Conservation (phyloP, 2,888 invertebrate genomes). For the Rosalia funebris region DNA sequence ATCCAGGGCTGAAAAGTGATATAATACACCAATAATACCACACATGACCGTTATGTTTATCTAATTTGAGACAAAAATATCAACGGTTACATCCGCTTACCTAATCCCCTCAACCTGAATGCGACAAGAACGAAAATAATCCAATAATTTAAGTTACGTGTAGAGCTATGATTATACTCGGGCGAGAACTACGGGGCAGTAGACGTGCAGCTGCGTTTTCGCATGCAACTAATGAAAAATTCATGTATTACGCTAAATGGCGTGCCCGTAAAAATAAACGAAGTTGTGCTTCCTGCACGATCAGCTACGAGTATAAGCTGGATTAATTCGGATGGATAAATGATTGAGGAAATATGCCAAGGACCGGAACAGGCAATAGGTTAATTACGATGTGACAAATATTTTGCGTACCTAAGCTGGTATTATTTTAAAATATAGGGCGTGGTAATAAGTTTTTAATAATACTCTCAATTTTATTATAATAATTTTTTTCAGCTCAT, state of each 20-base stretch:
- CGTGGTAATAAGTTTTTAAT: no score
- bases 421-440: no score
- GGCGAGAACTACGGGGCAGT: neutral
- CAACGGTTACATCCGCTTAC: no score
- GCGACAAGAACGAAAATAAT: neutral
- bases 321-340: neutral
- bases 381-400: neutral
- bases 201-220: conserved; percentile 30
- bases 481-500: no score
- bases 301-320: conserved; percentile 1
- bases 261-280: conserved; percentile 10
- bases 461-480: no score
- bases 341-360: neutral
- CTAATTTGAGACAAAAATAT: no score
- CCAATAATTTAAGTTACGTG: neutral
- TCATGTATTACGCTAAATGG: conserved; percentile 29
- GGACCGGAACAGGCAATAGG: neutral
- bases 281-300: neutral
- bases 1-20: no score
- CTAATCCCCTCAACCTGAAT: no score
- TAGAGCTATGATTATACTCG: neutral
- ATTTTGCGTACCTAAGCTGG: no score
- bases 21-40: no score
- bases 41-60: no score
- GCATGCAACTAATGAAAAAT: conserved; percentile 35